Evolutionary conservation across 2,797 vertebrate genomes (phyloP), one percentile per base, ranked within the genome.

Genomic region (Pelodytes ibericus): DNA sequence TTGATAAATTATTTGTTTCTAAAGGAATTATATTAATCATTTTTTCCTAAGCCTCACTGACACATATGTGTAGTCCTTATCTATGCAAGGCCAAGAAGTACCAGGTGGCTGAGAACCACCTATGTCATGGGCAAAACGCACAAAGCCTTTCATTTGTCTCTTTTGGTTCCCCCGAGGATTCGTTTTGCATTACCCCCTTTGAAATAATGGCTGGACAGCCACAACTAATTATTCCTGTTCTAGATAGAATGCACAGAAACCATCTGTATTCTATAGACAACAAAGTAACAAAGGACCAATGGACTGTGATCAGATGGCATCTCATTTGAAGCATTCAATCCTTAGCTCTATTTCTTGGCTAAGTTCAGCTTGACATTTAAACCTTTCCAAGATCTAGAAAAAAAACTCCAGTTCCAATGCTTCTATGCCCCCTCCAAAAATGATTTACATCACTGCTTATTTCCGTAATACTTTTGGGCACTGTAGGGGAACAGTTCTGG

Each of bases 231-330:
- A 33, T 27, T 57, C 36, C 59, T 71, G 67, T 15, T 68, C 75
- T 33, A 47, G 33, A 71, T 63, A 63, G 20, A 41, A 20, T 2
- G 20, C 27, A 44, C 25, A n/a, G 22, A 15, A 27, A 29, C 67
- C 75, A 77, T 77, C 75, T 77, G 75, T 77, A 65, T 51, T 36
- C 26, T 58, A 30, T 24, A 18, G 25, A 27, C 27, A 49, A 39
- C 13, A 24, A 24, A 7, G 24, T 20, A 29, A 29, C 31, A 39
- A 26, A 30, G 47, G 9, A 36, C 29, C 24, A 27, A 65, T 47
- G 4, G 44, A 59, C 27, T 4, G 61, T 26, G 9, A n/a, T 41
- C 51, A 41, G 31, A 27, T 9, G 33, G 15, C n/a, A 18, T 13
- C 18, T 41, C 8, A 9, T 39, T 57, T 39, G 26, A 6, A 25